Base-by-base conservation (phyloP, 2,113 vertebrate species). In the Artemisiospiza belli region DNA sequence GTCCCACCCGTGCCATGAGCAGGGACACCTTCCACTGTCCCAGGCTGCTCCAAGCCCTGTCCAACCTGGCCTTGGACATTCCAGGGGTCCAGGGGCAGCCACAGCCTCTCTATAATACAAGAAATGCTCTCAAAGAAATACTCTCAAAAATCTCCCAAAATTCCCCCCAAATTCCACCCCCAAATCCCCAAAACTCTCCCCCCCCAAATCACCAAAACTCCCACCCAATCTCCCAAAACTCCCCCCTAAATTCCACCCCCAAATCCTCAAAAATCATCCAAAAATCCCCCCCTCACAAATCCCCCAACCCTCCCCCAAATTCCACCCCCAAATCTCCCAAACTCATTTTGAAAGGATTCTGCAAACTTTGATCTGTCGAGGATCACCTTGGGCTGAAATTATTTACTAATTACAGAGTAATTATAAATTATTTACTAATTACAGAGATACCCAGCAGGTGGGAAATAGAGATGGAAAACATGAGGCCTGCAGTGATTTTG, bases 291-390 rank as follows among this genome's bases (percentile, higher is more conserved):
- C 12, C 12, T 5, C 39, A 41, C 12, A 41, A 41, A 41, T 13
- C 12, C 39, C 39, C 39, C 39, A 41, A 41, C 39, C 39, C 39
- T 41, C 39, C 39, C 6, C 12, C 39, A 41, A 41, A 41, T 41
- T 41, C 12, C 39, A 41, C 39, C 39, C 39, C 39, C 12, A 41
- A 41, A 41, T 41, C 39, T 41, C 39, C 39, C 39, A 41, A 6
- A 41, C 39, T 44, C 2, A 16, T 30, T 69, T 51, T 35, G 37
- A 14, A 59, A 68, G 18, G 3, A 25, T 17, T 28, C 49, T 90
- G 49, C 41, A 69, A 44, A n/a, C 12, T 16, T 75, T 4, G 9
- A 6, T 35, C 19, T 19, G 2, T 12, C 0, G 0, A 25, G 0
- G 14, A 21, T 57, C 19, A 1, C 23, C 28, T 54, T 13, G 66